Conservation (phyloP, 2,797 vertebrate genomes). For the Oophaga sylvatica region DNA sequence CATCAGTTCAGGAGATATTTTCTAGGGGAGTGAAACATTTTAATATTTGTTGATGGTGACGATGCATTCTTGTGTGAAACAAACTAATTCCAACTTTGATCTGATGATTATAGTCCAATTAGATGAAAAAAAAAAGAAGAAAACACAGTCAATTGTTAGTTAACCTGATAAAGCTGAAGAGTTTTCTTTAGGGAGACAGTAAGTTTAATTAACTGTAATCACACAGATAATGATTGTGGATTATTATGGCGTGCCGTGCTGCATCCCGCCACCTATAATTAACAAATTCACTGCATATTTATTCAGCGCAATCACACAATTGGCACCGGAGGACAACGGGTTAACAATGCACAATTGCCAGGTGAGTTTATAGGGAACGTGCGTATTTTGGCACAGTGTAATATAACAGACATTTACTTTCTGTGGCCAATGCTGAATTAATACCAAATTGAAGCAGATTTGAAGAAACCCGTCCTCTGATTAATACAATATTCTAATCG, state of each 20-base stretch:
- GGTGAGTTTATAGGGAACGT: neutral
- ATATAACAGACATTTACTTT: neutral
- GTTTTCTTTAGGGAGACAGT: constrained; percentile 30
- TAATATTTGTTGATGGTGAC: constrained; percentile 2
- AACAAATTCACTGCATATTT: constrained; percentile 14
- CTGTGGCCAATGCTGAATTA: neutral
- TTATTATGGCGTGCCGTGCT: neutral
- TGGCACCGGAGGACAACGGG: neutral
- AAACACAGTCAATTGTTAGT: neutral
- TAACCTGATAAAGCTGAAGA: constrained; percentile 18
- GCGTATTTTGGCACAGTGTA: neutral
- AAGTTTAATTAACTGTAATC: constrained; percentile 35
- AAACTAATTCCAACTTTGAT: constrained; percentile 5
- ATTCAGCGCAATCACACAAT: neutral
- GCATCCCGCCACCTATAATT: constrained; percentile 16
- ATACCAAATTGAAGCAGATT: neutral
- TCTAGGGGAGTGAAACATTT: neutral
- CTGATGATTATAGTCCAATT: constrained; percentile 24
- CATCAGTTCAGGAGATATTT: neutral
- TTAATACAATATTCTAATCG: no score
- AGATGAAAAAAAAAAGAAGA: neutral
- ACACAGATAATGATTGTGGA: constrained; percentile 31
- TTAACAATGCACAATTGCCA: neutral
- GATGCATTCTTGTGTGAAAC: constrained; percentile 17
- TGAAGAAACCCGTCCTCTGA: no score